Percentiles rank a stretch among this genome's conserved stretches.
Evolutionary conservation across 2,888 invertebrate genomes (phyloP).

Genomic region (Gibbula magus): DNA sequence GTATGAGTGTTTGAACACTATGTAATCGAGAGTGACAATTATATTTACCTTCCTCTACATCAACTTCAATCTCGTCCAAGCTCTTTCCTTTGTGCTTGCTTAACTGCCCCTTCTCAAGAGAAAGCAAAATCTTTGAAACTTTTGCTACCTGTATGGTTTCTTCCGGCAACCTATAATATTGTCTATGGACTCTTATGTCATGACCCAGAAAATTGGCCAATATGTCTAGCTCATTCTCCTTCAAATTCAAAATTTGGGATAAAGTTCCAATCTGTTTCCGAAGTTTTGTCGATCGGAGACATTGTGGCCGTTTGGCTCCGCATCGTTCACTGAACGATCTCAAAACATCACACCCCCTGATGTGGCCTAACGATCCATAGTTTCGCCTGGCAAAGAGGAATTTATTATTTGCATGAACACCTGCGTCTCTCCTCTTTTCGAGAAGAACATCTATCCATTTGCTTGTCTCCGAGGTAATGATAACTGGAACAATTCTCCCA

Average conservation of each 20-base stretch:
- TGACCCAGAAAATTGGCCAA: constrained; percentile 36
- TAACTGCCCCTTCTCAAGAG: too few species aligned
- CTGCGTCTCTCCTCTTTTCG: neutral
- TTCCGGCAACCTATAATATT: constrained; percentile 35
- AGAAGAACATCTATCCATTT: neutral
- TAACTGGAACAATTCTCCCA: constrained; percentile 21
- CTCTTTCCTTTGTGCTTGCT: too few species aligned
- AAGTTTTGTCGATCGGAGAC: constrained; percentile 32
- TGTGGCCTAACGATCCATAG: constrained; percentile 3
- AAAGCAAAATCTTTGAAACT: too few species aligned
- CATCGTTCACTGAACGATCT: neutral
- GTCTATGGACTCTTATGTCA: constrained; percentile 34
- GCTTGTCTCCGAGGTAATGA: neutral
- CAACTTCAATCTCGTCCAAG: too few species aligned
- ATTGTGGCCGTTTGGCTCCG: constrained; percentile 16
- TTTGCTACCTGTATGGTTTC: constrained; percentile 31
- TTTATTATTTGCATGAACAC: constrained; percentile 1
- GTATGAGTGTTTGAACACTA: too few species aligned
- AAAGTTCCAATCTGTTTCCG: constrained; percentile 40
- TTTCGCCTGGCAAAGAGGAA: constrained; percentile 20
- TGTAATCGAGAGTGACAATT: too few species aligned
- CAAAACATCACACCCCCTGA: neutral
- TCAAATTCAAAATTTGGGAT: constrained; percentile 36
- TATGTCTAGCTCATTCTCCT: constrained; percentile 35
- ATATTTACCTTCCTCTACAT: too few species aligned